Percentiles rank a stretch among this genome's conserved stretches.
These are phyloP conservation scores for Porites cylindrica DNA, from an alignment of 92 coral and sea anemone species.

Conservation along the genomic window DNA sequence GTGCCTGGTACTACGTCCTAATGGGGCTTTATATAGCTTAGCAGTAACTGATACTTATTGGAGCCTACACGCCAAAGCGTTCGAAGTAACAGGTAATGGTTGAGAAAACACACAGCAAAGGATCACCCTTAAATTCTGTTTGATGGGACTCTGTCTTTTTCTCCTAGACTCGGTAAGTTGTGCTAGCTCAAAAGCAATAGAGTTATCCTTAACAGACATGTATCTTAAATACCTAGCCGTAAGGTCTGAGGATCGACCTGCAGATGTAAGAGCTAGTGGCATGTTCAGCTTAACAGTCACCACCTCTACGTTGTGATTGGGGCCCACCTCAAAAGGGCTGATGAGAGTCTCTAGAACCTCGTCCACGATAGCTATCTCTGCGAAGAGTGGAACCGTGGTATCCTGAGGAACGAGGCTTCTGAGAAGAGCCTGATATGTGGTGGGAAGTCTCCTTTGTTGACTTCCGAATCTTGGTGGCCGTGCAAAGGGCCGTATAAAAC, in stretches of 20 bases:
- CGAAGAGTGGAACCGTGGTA: not conserved
- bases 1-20: conserved; percentile 42
- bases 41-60: conserved; percentile 30
- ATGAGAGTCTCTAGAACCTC: conserved; percentile 6
- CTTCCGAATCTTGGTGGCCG: conserved; percentile 34
- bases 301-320: conserved; percentile 26
- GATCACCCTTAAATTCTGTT: conserved; percentile 21
- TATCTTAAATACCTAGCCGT: conserved; percentile 37
- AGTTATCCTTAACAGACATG: conserved; percentile 15
- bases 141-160: conserved; percentile 32
- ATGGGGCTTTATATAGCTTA: conserved; percentile 53
- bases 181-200: conserved; percentile 18
- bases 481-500: conserved; percentile 25
- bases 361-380: conserved; percentile 14
- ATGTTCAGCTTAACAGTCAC: conserved; percentile 47
- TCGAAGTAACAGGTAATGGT: conserved; percentile 19
- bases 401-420: not conserved
- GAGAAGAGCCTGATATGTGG: conserved; percentile 27
- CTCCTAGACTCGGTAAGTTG: conserved; percentile 32
- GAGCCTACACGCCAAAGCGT: conserved; percentile 26
- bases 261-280: conserved; percentile 50
- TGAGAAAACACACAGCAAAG: conserved; percentile 32
- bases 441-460: conserved; percentile 36
- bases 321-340: conserved; percentile 44
- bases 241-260: conserved; percentile 54